phyloP scores from a whole-genome alignment of 1,140 invertebrate species.

The Tetramorium alpestre region DNA sequence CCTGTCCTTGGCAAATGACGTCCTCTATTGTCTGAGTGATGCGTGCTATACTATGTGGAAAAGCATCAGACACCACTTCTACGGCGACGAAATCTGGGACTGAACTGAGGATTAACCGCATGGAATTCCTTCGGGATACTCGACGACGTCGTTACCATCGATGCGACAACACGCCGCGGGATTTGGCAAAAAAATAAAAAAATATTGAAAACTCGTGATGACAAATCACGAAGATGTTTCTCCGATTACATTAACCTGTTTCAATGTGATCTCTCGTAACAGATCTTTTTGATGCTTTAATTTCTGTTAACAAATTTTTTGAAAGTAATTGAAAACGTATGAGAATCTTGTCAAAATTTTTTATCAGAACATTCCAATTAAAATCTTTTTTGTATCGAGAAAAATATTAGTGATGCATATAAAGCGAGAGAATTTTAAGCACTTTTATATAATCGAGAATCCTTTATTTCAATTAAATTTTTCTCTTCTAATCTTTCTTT shows the following conservation, averaged over 20 bases:
- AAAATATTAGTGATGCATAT: neutral
- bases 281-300: neutral
- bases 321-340: conserved; percentile 1
- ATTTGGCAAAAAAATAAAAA: conserved; percentile 70
- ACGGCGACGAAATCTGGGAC: conserved; percentile 70
- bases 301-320: neutral
- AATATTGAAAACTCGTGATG: conserved; percentile 66
- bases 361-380: neutral
- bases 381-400: neutral
- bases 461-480: neutral
- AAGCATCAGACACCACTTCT: conserved; percentile 63
- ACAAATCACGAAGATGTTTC: conserved; percentile 17
- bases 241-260: conserved; percentile 30
- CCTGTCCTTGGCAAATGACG: conserved; percentile 21
- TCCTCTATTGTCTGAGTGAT: conserved; percentile 63
- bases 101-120: conserved; percentile 79
- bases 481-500: neutral
- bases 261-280: conserved; percentile 15
- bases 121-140: conserved; percentile 78
- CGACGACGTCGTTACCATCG: conserved; percentile 73
- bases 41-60: conserved; percentile 67
- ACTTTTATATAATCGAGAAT: neutral
- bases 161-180: conserved; percentile 77
- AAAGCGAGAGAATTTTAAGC: neutral
- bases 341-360: neutral